phyloP scores from a whole-genome alignment of 2,888 invertebrate genomes.

The Copidosoma aretas region DNA sequence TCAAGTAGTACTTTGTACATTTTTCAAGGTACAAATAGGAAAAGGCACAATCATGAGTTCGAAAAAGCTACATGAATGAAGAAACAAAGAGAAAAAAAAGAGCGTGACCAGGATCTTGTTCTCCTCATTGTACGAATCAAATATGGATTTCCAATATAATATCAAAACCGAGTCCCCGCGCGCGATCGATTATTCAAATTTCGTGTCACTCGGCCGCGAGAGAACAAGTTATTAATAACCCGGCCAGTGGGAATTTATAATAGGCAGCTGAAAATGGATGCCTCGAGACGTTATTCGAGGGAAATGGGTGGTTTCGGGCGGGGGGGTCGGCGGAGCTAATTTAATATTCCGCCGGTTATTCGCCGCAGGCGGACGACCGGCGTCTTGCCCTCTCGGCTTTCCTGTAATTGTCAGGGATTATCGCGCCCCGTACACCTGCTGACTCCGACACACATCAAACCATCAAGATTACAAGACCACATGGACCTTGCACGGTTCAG shows the following conservation, averaged over 20 bases:
- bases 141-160: background rate
- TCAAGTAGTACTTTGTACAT: no score
- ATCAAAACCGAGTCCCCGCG: background rate
- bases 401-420: conserved; percentile 30
- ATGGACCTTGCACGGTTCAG: background rate
- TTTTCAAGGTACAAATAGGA: no score
- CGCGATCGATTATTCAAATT: background rate
- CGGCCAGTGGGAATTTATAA: background rate
- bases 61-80: no score
- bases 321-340: conserved; percentile 8
- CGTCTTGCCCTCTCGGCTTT: conserved; percentile 14
- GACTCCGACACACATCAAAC: background rate
- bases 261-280: background rate
- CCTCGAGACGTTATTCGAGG: background rate
- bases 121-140: background rate
- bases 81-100: no score
- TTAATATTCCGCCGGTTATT: conserved; percentile 20
- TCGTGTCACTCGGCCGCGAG: background rate
- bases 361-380: background rate
- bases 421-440: background rate
- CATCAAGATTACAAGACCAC: background rate
- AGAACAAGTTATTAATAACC: conserved; percentile 1
- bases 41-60: no score
- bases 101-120: background rate
- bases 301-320: no score